Conservation (phyloP, 2,888 invertebrate species). For the Selenia dentaria region DNA sequence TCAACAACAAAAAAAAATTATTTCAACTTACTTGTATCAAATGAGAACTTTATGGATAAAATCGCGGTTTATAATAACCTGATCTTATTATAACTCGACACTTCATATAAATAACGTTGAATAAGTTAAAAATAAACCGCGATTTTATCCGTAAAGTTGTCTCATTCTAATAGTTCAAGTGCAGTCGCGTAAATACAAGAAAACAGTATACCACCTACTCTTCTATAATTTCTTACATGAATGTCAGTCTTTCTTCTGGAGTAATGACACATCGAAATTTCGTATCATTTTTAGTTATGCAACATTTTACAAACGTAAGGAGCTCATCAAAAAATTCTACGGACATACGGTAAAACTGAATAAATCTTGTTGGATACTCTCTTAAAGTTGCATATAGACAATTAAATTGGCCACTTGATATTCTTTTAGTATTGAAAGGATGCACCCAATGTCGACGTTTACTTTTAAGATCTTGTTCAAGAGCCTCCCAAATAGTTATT, state of each 20-base stretch:
- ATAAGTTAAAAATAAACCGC: slow-evolving; percentile 7
- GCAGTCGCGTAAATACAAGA: slow-evolving; percentile 9
- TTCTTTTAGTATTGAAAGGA: slow-evolving; percentile 30
- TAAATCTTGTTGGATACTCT: slow-evolving; percentile 6
- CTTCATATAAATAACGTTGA: slow-evolving; percentile 5
- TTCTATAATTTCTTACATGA: slow-evolving; percentile 15
- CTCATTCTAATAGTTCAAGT: slow-evolving; percentile 5
- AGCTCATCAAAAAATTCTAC: slow-evolving; percentile 18
- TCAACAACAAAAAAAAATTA: slow-evolving; percentile 13
- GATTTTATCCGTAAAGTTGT: slow-evolving; percentile 7
- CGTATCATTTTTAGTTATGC: slow-evolving; percentile 24
- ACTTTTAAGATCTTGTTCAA: slow-evolving; percentile 19
- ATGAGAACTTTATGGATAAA: slow-evolving; percentile 8
- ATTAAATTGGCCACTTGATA: slow-evolving; percentile 25
- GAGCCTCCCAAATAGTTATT: slow-evolving; percentile 18
- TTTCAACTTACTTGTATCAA: slow-evolving; percentile 3
- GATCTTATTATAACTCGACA: neutral
- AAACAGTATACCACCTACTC: slow-evolving; percentile 7
- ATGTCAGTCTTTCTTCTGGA: slow-evolving; percentile 15
- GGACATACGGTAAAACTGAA: slow-evolving; percentile 17
- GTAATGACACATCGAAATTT: slow-evolving; percentile 20
- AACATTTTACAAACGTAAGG: slow-evolving; percentile 12
- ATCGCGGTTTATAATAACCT: slow-evolving; percentile 9
- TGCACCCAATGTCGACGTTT: too few relatives aligned
- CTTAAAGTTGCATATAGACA: slow-evolving; percentile 25